A percentile compares a stretch with the other conserved stretches of the same genome.
Conservation (phyloP, 2,797 vertebrate species). For the Antrozous pallidus region DNA sequence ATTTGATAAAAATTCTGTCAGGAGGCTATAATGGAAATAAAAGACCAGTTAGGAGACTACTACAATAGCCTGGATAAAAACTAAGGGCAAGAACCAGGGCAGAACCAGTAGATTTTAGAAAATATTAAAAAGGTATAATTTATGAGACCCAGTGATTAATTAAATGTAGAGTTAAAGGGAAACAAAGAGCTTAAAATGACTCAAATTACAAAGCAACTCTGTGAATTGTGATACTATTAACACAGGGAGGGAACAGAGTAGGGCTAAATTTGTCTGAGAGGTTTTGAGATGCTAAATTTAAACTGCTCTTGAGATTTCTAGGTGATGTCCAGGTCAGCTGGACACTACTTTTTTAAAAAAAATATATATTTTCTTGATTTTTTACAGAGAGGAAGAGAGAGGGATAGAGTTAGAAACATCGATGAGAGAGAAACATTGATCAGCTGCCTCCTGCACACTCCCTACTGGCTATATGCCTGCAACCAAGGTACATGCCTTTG, state of each 20-base stretch:
- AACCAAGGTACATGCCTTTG: too few species aligned
- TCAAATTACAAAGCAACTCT: not conserved
- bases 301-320: not conserved
- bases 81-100: not conserved
- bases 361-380: too few species aligned
- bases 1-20: slow-evolving; percentile 10
- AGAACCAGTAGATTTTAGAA: not conserved
- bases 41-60: not conserved
- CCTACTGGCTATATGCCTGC: too few species aligned
- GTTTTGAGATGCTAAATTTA: not conserved
- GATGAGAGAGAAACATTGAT: too few species aligned
- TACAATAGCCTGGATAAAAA: not conserved
- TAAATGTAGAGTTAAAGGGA: slow-evolving; percentile 2
- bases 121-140: not conserved
- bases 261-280: not conserved
- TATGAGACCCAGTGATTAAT: not conserved
- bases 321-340: not conserved
- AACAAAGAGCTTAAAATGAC: slow-evolving; percentile 3
- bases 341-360: not conserved
- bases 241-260: not conserved
- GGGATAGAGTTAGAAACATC: too few species aligned
- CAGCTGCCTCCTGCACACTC: too few species aligned
- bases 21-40: not conserved
- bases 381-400: too few species aligned
- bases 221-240: not conserved